Base-by-base conservation (phyloP, 1,140 invertebrate genomes). In the Hirudo medicinalis region DNA sequence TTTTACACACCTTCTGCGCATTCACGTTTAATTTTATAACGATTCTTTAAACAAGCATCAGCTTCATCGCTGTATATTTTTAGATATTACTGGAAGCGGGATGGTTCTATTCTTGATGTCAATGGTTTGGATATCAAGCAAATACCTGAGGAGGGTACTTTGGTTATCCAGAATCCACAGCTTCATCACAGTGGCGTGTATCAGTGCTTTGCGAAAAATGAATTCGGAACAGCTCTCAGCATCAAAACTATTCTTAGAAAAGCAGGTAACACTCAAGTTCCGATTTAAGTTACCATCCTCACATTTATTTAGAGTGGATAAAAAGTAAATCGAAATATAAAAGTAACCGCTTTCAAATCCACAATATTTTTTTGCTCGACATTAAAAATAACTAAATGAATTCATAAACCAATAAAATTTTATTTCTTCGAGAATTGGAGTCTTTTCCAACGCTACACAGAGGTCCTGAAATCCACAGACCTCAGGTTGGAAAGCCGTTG, bases 401-500 rank as follows among this genome's bases (percentile, higher is more conserved):
- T 15, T 25, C 4, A 19, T 63, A 32, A 22, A 63, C 29, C 17
- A 32, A 63, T 36, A 36, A 8, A 63, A 9, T 6, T 63, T 63
- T 11, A 32, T 25, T 53, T 70, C 15, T 71, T 29, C 54, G 6
- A 74, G 73, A 36, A 17, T 36, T 74, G 13, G 32, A 68, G 13
- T 40, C 73, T 9, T 72, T 72, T 49, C 70, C 63, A 2, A 70
- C 71, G 32, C 25, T 74, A 29, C 67, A 20, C 15, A 70, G 29
- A 54, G 73, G 71, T 22, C 54, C 71, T 15, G 29, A 67, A 22
- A 54, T 72, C 0, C 73, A 67, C 43, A 60, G 27, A 29, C 69
- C 66, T 11, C 15, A 71, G 8, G 40, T 76, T 25, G 80, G 79
- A 13, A 36, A 72, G 8, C 43, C 75, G 5, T 36, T 78, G 8